Conservation (phyloP, 1,140 invertebrate genomes). For the Cheumatopsyche charites region DNA sequence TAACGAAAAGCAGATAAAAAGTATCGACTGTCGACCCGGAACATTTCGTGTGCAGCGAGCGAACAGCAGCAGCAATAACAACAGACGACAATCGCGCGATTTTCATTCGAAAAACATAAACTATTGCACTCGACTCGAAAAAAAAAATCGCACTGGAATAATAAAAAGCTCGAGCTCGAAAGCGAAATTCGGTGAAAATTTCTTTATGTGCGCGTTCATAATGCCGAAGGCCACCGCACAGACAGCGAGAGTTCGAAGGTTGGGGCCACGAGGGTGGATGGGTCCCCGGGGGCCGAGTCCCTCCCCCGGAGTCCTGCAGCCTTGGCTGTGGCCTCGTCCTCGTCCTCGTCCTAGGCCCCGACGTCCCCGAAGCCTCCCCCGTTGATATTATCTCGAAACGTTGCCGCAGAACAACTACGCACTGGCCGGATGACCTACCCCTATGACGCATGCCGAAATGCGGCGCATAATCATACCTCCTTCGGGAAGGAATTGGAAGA, state of each 20-base stretch:
- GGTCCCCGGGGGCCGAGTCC: slow-evolving; percentile 1
- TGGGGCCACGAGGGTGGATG: not conserved
- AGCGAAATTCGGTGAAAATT: not conserved
- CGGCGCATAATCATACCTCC: too few species aligned
- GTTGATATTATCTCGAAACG: slow-evolving; percentile 15
- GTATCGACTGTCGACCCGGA: too few species aligned
- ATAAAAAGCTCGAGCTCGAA: too few species aligned
- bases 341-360: not conserved
- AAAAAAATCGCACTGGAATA: too few species aligned
- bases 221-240: not conserved
- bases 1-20: too few species aligned
- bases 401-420: slow-evolving; percentile 14
- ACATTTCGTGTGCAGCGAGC: too few species aligned
- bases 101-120: too few species aligned
- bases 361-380: not conserved
- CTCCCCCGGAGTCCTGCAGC: slow-evolving; percentile 6
- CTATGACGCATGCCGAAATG: too few species aligned
- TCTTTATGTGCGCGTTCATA: slow-evolving; percentile 9
- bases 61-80: too few species aligned
- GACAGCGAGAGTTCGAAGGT: slow-evolving; percentile 20
- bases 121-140: too few species aligned
- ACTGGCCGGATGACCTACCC: not conserved
- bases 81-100: too few species aligned
- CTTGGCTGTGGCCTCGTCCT: slow-evolving; percentile 19
- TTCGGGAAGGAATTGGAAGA: too few species aligned